Evolutionary conservation across 2,888 invertebrate genomes (phyloP).

Genomic region (Athalia rosae): DNA sequence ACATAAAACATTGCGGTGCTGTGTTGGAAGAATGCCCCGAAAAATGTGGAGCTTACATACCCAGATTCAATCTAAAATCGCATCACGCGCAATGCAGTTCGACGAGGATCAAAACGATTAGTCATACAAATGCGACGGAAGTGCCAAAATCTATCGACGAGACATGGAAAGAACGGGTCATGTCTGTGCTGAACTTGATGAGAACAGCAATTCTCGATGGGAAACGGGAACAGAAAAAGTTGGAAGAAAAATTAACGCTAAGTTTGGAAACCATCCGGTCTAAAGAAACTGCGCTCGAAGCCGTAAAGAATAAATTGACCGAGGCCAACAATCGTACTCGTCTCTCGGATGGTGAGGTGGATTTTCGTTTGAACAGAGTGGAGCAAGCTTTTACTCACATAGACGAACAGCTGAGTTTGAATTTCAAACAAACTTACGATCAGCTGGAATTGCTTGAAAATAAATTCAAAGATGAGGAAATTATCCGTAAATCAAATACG

Average conservation of each 20-base stretch:
- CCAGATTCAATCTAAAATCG: slow-evolving; percentile 78
- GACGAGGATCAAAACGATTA: slow-evolving; percentile 56
- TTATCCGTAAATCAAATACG: slow-evolving; percentile 51
- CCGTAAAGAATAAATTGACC: slow-evolving; percentile 54
- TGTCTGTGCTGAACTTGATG: slow-evolving; percentile 58
- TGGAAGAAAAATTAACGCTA: slow-evolving; percentile 54
- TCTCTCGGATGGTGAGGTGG: slow-evolving; percentile 40
- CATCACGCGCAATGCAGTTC: slow-evolving; percentile 74
- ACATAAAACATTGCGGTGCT: slow-evolving; percentile 82
- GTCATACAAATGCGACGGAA: slow-evolving; percentile 44
- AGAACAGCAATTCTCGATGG: slow-evolving; percentile 57
- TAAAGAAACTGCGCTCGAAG: slow-evolving; percentile 57
- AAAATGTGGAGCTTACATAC: slow-evolving; percentile 82
- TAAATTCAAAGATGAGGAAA: slow-evolving; percentile 51
- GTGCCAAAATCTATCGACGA: slow-evolving; percentile 57
- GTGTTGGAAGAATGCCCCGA: slow-evolving; percentile 83
- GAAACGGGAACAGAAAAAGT: slow-evolving; percentile 57
- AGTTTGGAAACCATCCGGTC: slow-evolving; percentile 53
- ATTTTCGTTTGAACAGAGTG: slow-evolving; percentile 54
- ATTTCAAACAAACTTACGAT: slow-evolving; percentile 55
- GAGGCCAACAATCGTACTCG: slow-evolving; percentile 53
- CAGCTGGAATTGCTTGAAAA: slow-evolving; percentile 52
- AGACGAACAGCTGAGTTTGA: slow-evolving; percentile 54
- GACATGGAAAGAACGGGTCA: slow-evolving; percentile 61
- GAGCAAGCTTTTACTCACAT: slow-evolving; percentile 54